These are phyloP conservation scores for Gobius niger DNA, from an alignment of 2,113 vertebrate species.

Conservation along the genomic window DNA sequence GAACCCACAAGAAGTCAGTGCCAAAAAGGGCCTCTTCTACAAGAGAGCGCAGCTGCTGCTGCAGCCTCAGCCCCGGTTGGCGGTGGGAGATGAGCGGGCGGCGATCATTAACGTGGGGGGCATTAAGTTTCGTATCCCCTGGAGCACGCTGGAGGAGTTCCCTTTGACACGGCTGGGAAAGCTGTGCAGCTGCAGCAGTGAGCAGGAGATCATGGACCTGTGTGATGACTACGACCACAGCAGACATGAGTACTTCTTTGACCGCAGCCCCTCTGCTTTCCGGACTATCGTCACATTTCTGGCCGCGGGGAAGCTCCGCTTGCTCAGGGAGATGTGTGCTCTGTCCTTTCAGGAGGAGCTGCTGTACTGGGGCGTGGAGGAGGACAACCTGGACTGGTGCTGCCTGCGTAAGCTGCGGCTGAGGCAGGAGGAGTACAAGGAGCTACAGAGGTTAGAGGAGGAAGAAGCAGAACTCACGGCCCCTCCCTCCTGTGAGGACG, in stretches of 20 bases:
- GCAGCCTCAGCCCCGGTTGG: slow-evolving; percentile 65
- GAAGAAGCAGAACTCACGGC: slow-evolving; percentile 67
- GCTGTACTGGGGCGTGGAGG: slow-evolving; percentile 95
- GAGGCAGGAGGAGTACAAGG: slow-evolving; percentile 87
- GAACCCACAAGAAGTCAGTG: slow-evolving; percentile 78
- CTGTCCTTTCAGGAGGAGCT: slow-evolving; percentile 96
- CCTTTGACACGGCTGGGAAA: slow-evolving; percentile 89
- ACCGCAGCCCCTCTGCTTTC: slow-evolving; percentile 94
- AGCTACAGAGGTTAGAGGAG: slow-evolving; percentile 79
- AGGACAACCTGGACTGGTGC: slow-evolving; percentile 91
- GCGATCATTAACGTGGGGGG: slow-evolving; percentile 96
- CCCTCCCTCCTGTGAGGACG: slow-evolving; percentile 68
- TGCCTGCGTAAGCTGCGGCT: slow-evolving; percentile 87
- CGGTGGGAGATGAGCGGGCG: slow-evolving; percentile 69
- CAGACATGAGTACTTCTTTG: slow-evolving; percentile 97
- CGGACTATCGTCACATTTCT: slow-evolving; percentile 91
- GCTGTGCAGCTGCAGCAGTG: slow-evolving; percentile 85
- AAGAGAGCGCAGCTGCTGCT: slow-evolving; percentile 82
- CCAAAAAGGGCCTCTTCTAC: slow-evolving; percentile 87
- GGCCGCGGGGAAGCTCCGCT: slow-evolving; percentile 89
- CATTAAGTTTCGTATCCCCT: slow-evolving; percentile 90
- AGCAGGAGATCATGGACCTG: slow-evolving; percentile 90
- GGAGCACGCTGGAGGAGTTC: slow-evolving; percentile 92
- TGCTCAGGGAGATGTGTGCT: slow-evolving; percentile 91
- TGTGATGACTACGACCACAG: slow-evolving; percentile 93